Conservation (phyloP, 2,888 invertebrate species). For the Tethea ocularis region DNA sequence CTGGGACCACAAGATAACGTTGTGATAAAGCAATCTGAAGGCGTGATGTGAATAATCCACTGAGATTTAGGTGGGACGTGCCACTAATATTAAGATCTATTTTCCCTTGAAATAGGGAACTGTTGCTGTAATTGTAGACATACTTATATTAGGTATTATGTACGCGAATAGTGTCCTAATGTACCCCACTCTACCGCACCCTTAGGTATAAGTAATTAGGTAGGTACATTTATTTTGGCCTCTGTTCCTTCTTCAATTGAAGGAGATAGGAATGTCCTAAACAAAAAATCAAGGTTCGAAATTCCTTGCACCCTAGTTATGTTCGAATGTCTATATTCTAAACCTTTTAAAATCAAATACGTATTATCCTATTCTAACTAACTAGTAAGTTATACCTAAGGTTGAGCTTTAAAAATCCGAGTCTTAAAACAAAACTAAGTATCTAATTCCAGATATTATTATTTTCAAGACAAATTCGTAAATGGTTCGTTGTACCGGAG, state of each 20-base stretch:
- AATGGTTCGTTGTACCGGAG: not conserved
- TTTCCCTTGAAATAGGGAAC: conserved; percentile 27
- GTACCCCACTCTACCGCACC: no score
- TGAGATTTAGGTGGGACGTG: conserved; percentile 38
- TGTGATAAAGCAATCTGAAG: conserved; percentile 44
- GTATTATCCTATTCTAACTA: no score
- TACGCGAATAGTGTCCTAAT: not conserved
- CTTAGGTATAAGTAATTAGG: no score
- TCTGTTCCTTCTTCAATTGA: no score
- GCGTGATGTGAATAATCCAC: conserved; percentile 47
- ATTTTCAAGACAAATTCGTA: conserved; percentile 6
- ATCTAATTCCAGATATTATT: conserved; percentile 1
- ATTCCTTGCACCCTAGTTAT: not conserved
- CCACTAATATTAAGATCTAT: conserved; percentile 33
- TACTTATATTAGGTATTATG: not conserved
- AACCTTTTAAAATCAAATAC: not conserved
- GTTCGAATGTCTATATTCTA: not conserved
- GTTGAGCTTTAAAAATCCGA: not conserved
- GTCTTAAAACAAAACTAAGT: not conserved
- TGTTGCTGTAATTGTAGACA: conserved; percentile 11
- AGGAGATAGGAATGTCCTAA: no score
- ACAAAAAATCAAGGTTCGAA: no score
- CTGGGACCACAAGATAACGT: conserved; percentile 35
- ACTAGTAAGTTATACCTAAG: no score
- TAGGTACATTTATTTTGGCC: no score